Percentiles rank a stretch among this genome's conserved stretches.
Evolutionary conservation across 1,140 invertebrate genomes (phyloP).

Genomic region (Belonocnema kinseyi): DNA sequence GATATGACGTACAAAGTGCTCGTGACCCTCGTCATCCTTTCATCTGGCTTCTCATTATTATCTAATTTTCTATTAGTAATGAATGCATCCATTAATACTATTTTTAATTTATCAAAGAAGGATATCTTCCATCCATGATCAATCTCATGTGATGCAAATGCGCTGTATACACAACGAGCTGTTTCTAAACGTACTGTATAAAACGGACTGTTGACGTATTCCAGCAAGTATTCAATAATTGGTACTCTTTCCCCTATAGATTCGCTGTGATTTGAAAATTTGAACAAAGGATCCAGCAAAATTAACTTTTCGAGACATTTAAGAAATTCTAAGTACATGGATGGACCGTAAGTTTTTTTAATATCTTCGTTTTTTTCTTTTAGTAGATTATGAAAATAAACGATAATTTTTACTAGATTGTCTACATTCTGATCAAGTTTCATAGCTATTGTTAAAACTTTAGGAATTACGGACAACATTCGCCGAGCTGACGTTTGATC

Average conservation of each 20-base stretch:
- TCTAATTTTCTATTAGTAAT: conserved; percentile 30
- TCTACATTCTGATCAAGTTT: conserved; percentile 26
- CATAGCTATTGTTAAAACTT: conserved; percentile 46
- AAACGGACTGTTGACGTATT: conserved; percentile 63
- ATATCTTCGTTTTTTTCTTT: conserved; percentile 35
- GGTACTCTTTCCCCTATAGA: conserved; percentile 34
- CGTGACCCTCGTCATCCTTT: conserved; percentile 19
- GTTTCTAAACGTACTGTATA: conserved; percentile 68
- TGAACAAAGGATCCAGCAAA: neutral
- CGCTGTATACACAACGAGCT: conserved; percentile 61
- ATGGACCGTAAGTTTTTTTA: conserved; percentile 58
- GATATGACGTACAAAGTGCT: conserved; percentile 34
- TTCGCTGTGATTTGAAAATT: neutral
- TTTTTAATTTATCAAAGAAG: conserved; percentile 61
- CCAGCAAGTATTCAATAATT: conserved; percentile 50
- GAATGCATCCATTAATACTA: conserved; percentile 46
- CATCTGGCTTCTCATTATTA: conserved; percentile 38
- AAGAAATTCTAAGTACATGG: conserved; percentile 59
- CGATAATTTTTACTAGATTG: conserved; percentile 35
- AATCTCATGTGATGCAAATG: conserved; percentile 55
- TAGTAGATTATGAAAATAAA: neutral
- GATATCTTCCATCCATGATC: conserved; percentile 55
- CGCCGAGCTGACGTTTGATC: conserved; percentile 46
- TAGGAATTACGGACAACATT: conserved; percentile 56
- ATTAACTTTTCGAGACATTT: conserved; percentile 53